Conservation (phyloP, 2,113 vertebrate species). For the Felis catus region F.catus_Fca126_mat1.0 CM031417.1:69235501-69236000, state of each 20-base stretch:
- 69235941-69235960: not conserved
- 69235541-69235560: not conserved
- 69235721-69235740: not conserved
- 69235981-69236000: not conserved
- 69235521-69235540: not conserved
- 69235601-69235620: not conserved
- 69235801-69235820: not conserved
- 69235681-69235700: not conserved
- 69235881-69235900: not conserved
- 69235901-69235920: constrained; percentile 5
- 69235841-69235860: not conserved
- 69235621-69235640: not conserved
- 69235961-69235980: not conserved
- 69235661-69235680: not conserved
- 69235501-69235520: not conserved
- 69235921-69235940: constrained; percentile 23
- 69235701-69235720: not conserved
- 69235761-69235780: not conserved
- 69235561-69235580: not conserved
- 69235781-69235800: not conserved
- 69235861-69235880: not conserved
- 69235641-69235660: not conserved
- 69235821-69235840: not conserved
- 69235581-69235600: not conserved
- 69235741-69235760: not conserved